A percentile compares a stretch with the other conserved stretches of the same genome.
phyloP scores from a whole-genome alignment of 1,140 invertebrate genomes.

The Drosophila miranda region DNA sequence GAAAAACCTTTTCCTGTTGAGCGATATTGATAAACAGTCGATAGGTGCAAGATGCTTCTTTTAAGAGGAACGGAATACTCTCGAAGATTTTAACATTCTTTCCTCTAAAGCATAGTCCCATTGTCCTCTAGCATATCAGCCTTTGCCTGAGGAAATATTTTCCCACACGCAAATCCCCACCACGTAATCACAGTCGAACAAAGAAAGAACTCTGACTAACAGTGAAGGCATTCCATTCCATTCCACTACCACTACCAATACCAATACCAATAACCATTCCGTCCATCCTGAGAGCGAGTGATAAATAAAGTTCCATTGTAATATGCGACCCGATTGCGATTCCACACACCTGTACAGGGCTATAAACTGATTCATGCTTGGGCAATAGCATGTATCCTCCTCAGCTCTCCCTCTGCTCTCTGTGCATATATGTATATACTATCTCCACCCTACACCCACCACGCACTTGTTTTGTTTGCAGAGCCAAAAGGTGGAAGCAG shows the following conservation, averaged over 20 bases:
- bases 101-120: conserved; percentile 1
- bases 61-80: too few species aligned
- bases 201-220: conserved; percentile 32
- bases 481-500: conserved; percentile 27
- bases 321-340: conserved; percentile 32
- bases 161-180: neutral
- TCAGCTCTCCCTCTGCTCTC: neutral
- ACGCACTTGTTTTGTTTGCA: conserved; percentile 61
- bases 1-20: neutral
- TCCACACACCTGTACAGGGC: conserved; percentile 3
- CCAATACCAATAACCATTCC: conserved; percentile 28
- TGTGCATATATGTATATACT: conserved; percentile 13
- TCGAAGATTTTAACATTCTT: too few species aligned
- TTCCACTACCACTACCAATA: neutral
- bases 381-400: conserved; percentile 20
- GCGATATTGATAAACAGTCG: too few species aligned
- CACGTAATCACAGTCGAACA: conserved; percentile 6
- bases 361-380: conserved; percentile 68
- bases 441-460: conserved; percentile 1
- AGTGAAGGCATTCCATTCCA: conserved; percentile 1
- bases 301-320: conserved; percentile 32
- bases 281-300: conserved; percentile 12
- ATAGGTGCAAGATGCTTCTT: too few species aligned
- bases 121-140: neutral
- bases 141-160: neutral